Evolutionary conservation across 2,113 vertebrate genomes (phyloP).

Genomic region (Seriola dumerili): DNA sequence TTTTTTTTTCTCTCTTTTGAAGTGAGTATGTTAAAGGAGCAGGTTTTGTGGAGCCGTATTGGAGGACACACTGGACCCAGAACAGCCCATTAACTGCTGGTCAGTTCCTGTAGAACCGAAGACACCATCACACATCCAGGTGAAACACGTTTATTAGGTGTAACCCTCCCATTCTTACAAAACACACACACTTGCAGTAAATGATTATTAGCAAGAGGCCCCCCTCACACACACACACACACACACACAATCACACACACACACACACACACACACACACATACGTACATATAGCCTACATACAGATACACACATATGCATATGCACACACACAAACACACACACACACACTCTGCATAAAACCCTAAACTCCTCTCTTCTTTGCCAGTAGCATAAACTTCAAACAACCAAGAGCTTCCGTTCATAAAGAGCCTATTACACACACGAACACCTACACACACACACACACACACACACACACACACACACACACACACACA

Average conservation of each 20-base stretch:
- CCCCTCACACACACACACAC: slow-evolving; percentile 4
- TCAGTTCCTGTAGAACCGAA: slow-evolving; percentile 22
- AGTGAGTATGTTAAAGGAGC: neutral
- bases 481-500: slow-evolving; percentile 11
- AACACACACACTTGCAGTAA: slow-evolving; percentile 45
- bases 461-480: slow-evolving; percentile 21
- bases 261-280: slow-evolving; percentile 20
- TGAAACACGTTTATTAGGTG: slow-evolving; percentile 52
- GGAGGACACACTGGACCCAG: neutral
- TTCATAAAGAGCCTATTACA: slow-evolving; percentile 63
- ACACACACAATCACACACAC: slow-evolving; percentile 6
- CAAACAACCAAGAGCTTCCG: slow-evolving; percentile 75
- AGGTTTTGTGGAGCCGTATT: neutral
- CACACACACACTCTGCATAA: slow-evolving; percentile 28
- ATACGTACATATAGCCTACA: neutral
- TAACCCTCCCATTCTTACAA: slow-evolving; percentile 36
- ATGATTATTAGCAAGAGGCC: slow-evolving; percentile 45
- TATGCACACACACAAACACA: neutral
- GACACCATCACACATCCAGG: slow-evolving; percentile 11
- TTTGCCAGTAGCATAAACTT: slow-evolving; percentile 74
- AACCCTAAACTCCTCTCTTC: slow-evolving; percentile 19
- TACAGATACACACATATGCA: neutral
- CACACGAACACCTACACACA: slow-evolving; percentile 46
- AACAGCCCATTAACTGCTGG: neutral
- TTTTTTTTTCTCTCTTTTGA: too few species aligned